A percentile compares a stretch with the other conserved stretches of the same genome.
Evolutionary conservation across 2,113 vertebrate genomes (phyloP).

Genomic region (Aplodontia rufa): DNA sequence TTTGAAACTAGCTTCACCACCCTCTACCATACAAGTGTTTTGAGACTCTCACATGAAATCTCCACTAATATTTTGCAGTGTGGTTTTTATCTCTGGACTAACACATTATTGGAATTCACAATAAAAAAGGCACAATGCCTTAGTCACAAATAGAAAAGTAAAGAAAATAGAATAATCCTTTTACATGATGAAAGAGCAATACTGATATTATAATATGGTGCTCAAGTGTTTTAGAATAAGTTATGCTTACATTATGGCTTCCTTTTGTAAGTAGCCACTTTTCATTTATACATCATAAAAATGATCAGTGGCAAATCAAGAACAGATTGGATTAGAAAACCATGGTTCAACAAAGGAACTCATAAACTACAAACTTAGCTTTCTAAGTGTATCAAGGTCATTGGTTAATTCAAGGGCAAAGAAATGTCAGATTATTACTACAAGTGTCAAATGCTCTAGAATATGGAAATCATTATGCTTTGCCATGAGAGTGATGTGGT

Average conservation of each 20-base stretch:
- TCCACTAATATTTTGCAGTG: background rate
- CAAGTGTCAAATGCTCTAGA: slow-evolving; percentile 57
- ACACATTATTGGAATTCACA: slow-evolving; percentile 10
- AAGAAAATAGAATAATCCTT: slow-evolving; percentile 16
- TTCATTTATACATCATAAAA: slow-evolving; percentile 52
- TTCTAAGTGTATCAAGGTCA: slow-evolving; percentile 68
- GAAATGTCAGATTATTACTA: slow-evolving; percentile 70
- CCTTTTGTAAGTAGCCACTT: slow-evolving; percentile 37
- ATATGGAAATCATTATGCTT: slow-evolving; percentile 57
- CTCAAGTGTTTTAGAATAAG: background rate
- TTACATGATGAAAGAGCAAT: slow-evolving; percentile 36
- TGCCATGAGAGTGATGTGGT: background rate
- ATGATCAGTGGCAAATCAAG: background rate
- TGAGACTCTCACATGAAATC: background rate
- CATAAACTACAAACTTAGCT: slow-evolving; percentile 1
- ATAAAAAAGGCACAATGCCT: background rate
- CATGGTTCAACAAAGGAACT: slow-evolving; percentile 44
- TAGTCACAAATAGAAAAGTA: background rate
- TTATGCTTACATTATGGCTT: slow-evolving; percentile 39
- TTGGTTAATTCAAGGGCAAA: slow-evolving; percentile 71
- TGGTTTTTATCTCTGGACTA: background rate
- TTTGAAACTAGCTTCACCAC: background rate
- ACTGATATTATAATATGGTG: slow-evolving; percentile 26
- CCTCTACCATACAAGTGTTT: background rate
- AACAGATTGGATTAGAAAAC: slow-evolving; percentile 45